Conservation (phyloP, 1,140 invertebrate species). For the Heliothis subflexa region DNA sequence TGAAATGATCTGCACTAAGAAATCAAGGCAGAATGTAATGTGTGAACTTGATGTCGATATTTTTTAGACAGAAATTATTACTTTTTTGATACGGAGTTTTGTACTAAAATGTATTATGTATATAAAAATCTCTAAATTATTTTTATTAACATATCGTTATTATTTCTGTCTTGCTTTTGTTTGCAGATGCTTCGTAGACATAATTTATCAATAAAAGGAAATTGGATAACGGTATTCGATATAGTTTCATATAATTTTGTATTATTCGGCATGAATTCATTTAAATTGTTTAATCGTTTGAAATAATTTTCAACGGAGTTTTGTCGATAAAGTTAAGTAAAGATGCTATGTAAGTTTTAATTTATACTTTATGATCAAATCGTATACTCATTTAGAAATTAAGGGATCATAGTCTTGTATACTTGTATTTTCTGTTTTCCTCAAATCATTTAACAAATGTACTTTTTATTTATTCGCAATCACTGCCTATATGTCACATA, state of each 20-base stretch:
- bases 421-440: conserved; percentile 1
- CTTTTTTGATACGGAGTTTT: background rate
- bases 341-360: conserved; percentile 53
- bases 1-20: conserved; percentile 6
- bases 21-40: conserved; percentile 25
- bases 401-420: conserved; percentile 56
- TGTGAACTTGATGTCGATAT: background rate
- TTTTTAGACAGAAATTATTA: conserved; percentile 3
- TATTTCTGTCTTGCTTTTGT: conserved; percentile 35
- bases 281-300: background rate
- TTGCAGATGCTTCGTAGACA: conserved; percentile 3
- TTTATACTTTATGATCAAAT: conserved; percentile 69
- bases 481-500: conserved; percentile 24
- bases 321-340: conserved; percentile 17
- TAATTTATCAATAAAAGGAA: conserved; percentile 12
- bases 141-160: background rate
- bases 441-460: conserved; percentile 14
- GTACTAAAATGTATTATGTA: background rate
- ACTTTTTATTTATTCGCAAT: conserved; percentile 39
- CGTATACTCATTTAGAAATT: conserved; percentile 78
- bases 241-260: conserved; percentile 14
- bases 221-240: conserved; percentile 35
- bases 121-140: background rate
- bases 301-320: conserved; percentile 30
- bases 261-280: conserved; percentile 44